phyloP scores from a whole-genome alignment of 2,113 vertebrate genomes.

The Lontra canadensis region DNA sequence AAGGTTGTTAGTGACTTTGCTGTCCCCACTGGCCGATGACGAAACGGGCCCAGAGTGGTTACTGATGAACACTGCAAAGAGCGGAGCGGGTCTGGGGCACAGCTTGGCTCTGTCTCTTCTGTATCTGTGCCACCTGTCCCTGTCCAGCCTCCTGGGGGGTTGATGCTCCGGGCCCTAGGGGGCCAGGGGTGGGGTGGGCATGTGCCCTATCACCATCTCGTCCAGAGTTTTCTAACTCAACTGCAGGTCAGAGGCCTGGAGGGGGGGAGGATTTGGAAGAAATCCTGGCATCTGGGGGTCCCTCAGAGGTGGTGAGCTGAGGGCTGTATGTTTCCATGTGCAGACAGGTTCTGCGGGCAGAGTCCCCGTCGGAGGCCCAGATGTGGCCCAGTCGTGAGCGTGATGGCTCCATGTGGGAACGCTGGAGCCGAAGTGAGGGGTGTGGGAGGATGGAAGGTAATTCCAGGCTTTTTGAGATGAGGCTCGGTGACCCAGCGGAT shows the following conservation, averaged over 20 bases:
- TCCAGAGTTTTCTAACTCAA: background rate
- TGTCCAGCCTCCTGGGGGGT: background rate
- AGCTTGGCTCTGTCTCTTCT: too few relatives aligned
- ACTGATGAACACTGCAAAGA: background rate
- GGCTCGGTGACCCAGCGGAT: too few relatives aligned
- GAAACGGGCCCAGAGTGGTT: background rate
- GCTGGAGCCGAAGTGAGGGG: too few relatives aligned
- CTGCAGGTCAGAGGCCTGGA: background rate
- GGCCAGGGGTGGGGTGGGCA: background rate
- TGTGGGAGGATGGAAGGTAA: background rate
- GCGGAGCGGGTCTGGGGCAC: fast-evolving
- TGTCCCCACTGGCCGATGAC: background rate
- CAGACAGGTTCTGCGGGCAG: too few relatives aligned
- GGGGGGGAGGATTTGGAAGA: background rate
- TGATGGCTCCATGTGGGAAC: too few relatives aligned
- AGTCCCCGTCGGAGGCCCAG: background rate
- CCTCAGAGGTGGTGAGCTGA: background rate
- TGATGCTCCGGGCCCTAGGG: background rate
- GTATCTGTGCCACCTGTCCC: too few relatives aligned
- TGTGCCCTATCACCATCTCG: background rate
- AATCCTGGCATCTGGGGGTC: too few relatives aligned
- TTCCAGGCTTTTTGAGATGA: background rate
- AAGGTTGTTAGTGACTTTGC: background rate
- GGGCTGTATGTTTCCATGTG: background rate
- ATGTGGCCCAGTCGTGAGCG: background rate